Conservation (phyloP, 2,888 invertebrate genomes). For the Strigamia transsilvanica region DNA sequence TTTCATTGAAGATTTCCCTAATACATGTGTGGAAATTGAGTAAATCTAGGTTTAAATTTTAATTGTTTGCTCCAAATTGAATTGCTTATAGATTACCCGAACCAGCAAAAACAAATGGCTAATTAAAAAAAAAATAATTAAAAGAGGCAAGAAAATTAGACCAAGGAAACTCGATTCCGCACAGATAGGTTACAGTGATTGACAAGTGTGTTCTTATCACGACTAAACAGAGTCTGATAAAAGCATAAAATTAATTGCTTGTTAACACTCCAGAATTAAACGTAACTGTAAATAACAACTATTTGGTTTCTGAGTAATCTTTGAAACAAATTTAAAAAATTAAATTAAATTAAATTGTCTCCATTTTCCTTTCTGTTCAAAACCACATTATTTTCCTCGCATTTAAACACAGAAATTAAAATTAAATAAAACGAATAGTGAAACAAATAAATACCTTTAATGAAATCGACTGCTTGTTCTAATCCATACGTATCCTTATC, state of each 20-base stretch:
- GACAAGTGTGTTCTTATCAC: neutral
- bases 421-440: neutral
- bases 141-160: neutral
- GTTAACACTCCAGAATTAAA: neutral
- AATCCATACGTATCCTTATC: conserved; percentile 95
- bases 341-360: neutral
- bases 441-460: conserved; percentile 78
- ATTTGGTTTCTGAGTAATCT: neutral
- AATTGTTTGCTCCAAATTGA: neutral
- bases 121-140: neutral
- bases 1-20: neutral
- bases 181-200: neutral
- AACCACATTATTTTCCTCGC: too few relatives aligned
- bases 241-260: neutral
- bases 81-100: neutral
- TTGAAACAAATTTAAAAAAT: neutral
- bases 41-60: neutral
- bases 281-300: neutral
- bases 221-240: neutral
- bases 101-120: neutral
- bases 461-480: conserved; percentile 95
- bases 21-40: neutral
- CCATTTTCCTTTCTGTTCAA: too few relatives aligned
- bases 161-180: neutral
- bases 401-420: neutral